These are phyloP conservation scores for Psophia crepitans DNA, from an alignment of 2,113 vertebrate genomes.

Conservation along the genomic window DNA sequence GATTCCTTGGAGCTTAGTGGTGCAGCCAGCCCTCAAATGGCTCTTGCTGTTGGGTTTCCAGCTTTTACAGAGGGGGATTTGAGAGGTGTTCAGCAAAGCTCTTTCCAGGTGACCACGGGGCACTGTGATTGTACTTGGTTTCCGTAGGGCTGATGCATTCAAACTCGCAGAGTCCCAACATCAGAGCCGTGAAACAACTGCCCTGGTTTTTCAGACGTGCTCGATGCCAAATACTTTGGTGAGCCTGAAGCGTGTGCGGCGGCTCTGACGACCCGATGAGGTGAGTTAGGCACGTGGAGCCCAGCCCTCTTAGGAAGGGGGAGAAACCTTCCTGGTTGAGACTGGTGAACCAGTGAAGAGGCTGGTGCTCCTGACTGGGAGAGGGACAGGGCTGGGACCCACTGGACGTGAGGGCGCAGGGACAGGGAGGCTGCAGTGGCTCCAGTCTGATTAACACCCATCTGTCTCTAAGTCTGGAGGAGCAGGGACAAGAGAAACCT, in stretches of 20 bases:
- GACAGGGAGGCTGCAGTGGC: not conserved
- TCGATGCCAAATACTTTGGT: not conserved
- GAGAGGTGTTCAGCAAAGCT: not conserved
- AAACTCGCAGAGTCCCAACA: not conserved
- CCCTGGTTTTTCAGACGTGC: not conserved
- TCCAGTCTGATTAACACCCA: not conserved
- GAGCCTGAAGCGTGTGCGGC: rapidly evolving
- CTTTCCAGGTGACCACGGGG: not conserved
- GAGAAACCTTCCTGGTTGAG: not conserved
- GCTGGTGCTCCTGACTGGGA: not conserved
- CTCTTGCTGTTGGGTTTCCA: not conserved
- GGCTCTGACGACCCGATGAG: rapidly evolving
- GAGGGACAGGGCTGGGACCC: not conserved
- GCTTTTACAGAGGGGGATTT: not conserved
- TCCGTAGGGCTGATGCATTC: not conserved
- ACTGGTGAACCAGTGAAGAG: not conserved
- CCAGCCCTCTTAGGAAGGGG: not conserved
- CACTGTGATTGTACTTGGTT: not conserved
- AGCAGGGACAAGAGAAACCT: not conserved
- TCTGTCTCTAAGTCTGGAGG: not conserved
- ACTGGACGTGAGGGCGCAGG: not conserved
- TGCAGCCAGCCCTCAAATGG: not conserved
- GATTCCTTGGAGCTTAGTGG: not conserved
- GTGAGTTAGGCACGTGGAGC: rapidly evolving
- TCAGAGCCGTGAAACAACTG: not conserved